Conservation (phyloP, 2,113 vertebrate genomes). For the Larimichthys polyactis region DNA sequence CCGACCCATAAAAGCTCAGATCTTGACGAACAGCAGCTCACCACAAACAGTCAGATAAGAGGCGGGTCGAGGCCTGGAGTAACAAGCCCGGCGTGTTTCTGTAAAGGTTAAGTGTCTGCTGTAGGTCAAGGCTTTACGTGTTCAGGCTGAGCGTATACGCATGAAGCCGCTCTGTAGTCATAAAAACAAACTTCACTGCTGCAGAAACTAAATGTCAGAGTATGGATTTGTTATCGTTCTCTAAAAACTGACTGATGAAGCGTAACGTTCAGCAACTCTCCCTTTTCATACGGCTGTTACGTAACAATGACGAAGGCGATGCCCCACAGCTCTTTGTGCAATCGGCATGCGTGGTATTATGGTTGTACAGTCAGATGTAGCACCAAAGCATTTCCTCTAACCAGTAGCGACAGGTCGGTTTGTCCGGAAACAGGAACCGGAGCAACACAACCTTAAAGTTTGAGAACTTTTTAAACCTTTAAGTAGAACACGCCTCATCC, state of each 20-base stretch:
- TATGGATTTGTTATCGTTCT: slow-evolving; percentile 3
- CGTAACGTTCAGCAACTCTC: not conserved
- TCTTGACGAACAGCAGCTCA: slow-evolving; percentile 40
- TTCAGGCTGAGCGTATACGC: slow-evolving; percentile 6
- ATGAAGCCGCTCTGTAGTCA: not conserved
- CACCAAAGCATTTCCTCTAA: slow-evolving; percentile 40
- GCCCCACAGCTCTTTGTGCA: slow-evolving; percentile 3
- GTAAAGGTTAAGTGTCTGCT: slow-evolving; percentile 41
- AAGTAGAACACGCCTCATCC: not conserved
- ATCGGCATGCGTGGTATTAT: slow-evolving; percentile 4
- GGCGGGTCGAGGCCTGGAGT: slow-evolving; percentile 13
- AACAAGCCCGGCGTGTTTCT: not conserved
- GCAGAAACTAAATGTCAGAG: slow-evolving; percentile 9
- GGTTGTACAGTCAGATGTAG: slow-evolving; percentile 14
- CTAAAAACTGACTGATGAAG: not conserved
- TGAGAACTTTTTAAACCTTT: not conserved
- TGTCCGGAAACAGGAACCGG: not conserved
- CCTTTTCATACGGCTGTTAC: not conserved
- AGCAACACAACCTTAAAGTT: not conserved
- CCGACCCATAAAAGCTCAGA: slow-evolving; percentile 2
- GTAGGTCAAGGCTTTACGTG: slow-evolving; percentile 32
- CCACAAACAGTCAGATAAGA: slow-evolving; percentile 44
- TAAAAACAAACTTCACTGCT: slow-evolving; percentile 16
- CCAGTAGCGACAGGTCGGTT: slow-evolving; percentile 33
- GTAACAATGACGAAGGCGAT: not conserved